Evolutionary conservation across 2,113 vertebrate species (phyloP).

Genomic region (Poecilia latipinna): DNA sequence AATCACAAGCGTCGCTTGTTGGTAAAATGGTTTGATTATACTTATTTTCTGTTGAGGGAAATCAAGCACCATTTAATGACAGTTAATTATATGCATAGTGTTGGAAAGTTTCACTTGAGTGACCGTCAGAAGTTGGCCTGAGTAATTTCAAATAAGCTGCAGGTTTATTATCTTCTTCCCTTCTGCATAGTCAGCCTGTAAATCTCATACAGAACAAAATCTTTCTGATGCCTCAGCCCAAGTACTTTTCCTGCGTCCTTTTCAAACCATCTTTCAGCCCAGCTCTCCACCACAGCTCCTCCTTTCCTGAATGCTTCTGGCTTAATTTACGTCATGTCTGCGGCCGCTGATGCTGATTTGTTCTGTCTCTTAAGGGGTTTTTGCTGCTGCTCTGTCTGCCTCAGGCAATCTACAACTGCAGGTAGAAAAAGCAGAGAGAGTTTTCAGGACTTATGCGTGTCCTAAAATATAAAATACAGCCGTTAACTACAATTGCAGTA

Average conservation of each 20-base stretch:
- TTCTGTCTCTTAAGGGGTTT: slow-evolving; percentile 4
- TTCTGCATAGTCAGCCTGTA: neutral
- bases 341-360: slow-evolving; percentile 1
- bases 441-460: neutral
- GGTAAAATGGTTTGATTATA: no score
- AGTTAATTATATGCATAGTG: neutral
- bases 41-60: no score
- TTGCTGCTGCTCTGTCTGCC: slow-evolving; percentile 2
- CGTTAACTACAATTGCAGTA: neutral
- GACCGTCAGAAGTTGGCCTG: neutral
- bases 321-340: slow-evolving; percentile 11
- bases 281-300: neutral
- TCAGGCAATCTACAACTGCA: neutral
- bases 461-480: neutral
- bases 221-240: neutral
- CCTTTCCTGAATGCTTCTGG: neutral
- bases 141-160: neutral
- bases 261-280: neutral
- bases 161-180: neutral
- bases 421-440: neutral
- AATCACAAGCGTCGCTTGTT: no score
- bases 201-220: neutral
- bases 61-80: no score
- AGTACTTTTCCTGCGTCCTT: neutral
- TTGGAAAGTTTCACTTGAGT: neutral